A percentile compares a stretch with the other conserved stretches of the same genome.
Conservation (phyloP, 2,797 vertebrate genomes). For the Paramormyrops hopkinsi region DNA sequence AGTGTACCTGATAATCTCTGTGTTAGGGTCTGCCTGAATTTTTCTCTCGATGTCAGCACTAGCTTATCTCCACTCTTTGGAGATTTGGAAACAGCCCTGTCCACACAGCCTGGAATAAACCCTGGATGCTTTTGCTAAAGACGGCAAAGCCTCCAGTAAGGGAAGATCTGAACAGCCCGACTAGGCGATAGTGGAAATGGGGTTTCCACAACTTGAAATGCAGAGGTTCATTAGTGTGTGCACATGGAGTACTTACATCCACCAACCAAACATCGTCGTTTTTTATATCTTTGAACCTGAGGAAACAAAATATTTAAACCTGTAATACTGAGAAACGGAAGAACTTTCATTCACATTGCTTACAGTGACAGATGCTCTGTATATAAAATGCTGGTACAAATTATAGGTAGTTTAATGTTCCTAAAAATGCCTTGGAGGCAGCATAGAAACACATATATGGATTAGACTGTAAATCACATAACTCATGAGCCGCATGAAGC, state of each 20-base stretch:
- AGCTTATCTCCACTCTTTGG: conserved; percentile 22
- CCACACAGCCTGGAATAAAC: conserved; percentile 34
- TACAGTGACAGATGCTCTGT: background rate
- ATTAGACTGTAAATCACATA: background rate
- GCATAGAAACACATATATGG: background rate
- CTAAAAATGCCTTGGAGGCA: background rate
- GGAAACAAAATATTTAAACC: background rate
- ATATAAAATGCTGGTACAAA: background rate
- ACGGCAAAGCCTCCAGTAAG: conserved; percentile 19
- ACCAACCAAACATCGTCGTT: conserved; percentile 68
- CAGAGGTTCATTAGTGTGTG: background rate
- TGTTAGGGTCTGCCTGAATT: background rate
- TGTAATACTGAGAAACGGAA: background rate
- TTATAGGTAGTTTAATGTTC: background rate
- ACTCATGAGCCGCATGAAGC: background rate
- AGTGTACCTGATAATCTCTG: background rate
- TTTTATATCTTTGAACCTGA: conserved; percentile 67
- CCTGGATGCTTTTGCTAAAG: conserved; percentile 47
- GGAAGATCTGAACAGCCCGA: conserved; percentile 42
- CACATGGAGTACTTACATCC: conserved; percentile 57
- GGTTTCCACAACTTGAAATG: background rate
- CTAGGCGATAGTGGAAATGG: conserved; percentile 10
- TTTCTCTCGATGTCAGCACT: background rate
- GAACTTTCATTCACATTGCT: background rate
- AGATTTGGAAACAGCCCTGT: conserved; percentile 33